These are phyloP conservation scores for Nowickia ferox DNA, from an alignment of 2,888 invertebrate species.

Conservation along the genomic window DNA sequence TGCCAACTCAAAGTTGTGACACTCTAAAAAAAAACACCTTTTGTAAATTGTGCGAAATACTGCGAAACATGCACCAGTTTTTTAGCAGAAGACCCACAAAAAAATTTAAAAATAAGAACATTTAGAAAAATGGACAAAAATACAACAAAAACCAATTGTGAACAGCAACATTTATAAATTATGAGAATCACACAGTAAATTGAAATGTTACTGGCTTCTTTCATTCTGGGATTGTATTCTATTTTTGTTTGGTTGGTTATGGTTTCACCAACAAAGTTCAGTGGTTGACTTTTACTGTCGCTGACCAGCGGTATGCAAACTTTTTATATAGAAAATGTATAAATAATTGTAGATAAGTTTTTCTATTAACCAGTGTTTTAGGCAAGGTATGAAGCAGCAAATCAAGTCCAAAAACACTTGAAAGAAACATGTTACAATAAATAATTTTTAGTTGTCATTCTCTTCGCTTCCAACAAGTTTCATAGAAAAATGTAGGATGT, in stretches of 20 bases:
- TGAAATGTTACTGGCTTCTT: constrained; percentile 76
- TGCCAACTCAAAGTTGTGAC: no score
- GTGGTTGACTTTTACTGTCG: constrained; percentile 24
- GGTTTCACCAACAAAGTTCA: constrained; percentile 37
- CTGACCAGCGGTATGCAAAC: constrained; percentile 19
- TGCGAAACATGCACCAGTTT: constrained; percentile 8
- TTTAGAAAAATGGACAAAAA: background rate
- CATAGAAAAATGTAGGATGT: no score
- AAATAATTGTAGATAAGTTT: no score
- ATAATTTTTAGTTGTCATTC: no score
- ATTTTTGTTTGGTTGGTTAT: constrained; percentile 44
- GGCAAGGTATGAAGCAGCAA: no score
- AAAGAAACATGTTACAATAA: no score
- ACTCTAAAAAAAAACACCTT: no score
- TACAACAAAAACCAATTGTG: constrained; percentile 41
- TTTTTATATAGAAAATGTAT: no score
- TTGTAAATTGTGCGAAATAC: constrained; percentile 3
- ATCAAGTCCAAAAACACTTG: no score
- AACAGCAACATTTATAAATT: constrained; percentile 78
- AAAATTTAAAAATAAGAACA: background rate
- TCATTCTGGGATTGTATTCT: constrained; percentile 40
- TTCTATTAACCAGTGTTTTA: no score
- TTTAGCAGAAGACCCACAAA: background rate
- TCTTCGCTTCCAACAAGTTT: no score
- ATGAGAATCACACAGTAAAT: constrained; percentile 80